phyloP scores from a whole-genome alignment of 2,888 invertebrate species.

The Hirtodrosophila duncani region DNA sequence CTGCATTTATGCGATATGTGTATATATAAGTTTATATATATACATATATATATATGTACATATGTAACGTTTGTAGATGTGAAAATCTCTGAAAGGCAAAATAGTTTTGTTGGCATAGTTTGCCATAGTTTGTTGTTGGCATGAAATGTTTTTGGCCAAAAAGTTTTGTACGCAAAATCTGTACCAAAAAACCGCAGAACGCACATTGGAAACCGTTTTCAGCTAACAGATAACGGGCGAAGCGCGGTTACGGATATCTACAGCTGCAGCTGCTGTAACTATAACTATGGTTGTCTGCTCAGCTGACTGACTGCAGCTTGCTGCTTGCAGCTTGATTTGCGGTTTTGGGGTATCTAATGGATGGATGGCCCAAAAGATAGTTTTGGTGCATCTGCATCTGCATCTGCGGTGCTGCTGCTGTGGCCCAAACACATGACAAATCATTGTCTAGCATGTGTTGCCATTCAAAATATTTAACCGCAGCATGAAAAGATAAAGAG shows the following conservation, averaged over 20 bases:
- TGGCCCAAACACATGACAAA: conserved; percentile 59
- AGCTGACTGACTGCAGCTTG: no score
- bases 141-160: conserved; percentile 60
- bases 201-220: no score
- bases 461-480: conserved; percentile 75
- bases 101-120: conserved; percentile 69
- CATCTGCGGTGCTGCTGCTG: conserved; percentile 34
- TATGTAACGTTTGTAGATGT: conserved; percentile 30
- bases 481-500: conserved; percentile 31
- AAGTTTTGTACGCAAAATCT: conserved; percentile 69
- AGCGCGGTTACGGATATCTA: no score
- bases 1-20: conserved; percentile 3
- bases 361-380: no score
- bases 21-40: conserved; percentile 16
- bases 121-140: no score
- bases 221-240: no score
- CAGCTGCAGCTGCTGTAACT: neutral
- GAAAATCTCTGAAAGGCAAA: conserved; percentile 65
- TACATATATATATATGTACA: conserved; percentile 11
- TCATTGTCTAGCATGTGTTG: conserved; percentile 70
- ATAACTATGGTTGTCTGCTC: no score
- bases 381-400: no score
- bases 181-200: conserved; percentile 51
- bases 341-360: no score
- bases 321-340: no score